A percentile compares a stretch with the other conserved stretches of the same genome.
These are phyloP conservation scores for Antheraea mylitta DNA, from an alignment of 1,140 invertebrate genomes.

Conservation along the genomic window DNA sequence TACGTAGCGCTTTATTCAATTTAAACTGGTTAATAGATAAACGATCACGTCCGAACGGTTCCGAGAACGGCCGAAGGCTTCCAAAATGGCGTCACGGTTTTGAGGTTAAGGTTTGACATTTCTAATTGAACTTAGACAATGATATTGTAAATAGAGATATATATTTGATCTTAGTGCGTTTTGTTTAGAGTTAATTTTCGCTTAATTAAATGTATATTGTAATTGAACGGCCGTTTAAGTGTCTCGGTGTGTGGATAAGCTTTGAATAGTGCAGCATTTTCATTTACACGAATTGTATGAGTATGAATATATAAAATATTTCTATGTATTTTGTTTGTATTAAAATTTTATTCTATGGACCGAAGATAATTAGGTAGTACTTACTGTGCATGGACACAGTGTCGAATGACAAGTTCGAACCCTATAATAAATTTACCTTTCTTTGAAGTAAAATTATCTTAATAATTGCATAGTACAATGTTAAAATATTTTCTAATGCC, in stretches of 20 bases:
- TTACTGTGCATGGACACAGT: too few relatives aligned
- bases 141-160: not conserved
- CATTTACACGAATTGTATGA: not conserved
- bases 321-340: too few relatives aligned
- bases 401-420: too few relatives aligned
- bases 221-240: not conserved
- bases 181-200: conserved; percentile 38
- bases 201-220: conserved; percentile 6
- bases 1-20: not conserved
- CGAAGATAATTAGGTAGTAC: too few relatives aligned
- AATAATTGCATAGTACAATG: too few relatives aligned
- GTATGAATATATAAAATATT: too few relatives aligned
- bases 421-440: too few relatives aligned
- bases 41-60: conserved; percentile 31
- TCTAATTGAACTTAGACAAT: conserved; percentile 53
- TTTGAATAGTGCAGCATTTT: conserved; percentile 3
- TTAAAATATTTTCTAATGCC: too few relatives aligned
- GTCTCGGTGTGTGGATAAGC: not conserved
- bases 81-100: conserved; percentile 73
- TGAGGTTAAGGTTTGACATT: conserved; percentile 78
- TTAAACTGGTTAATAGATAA: conserved; percentile 6
- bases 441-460: too few relatives aligned
- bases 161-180: conserved; percentile 1
- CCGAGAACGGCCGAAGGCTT: conserved; percentile 57
- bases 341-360: too few relatives aligned